Evolutionary conservation across 2,888 invertebrate genomes (phyloP).

Genomic region (Kuschelorhynchus macadamiae): DNA sequence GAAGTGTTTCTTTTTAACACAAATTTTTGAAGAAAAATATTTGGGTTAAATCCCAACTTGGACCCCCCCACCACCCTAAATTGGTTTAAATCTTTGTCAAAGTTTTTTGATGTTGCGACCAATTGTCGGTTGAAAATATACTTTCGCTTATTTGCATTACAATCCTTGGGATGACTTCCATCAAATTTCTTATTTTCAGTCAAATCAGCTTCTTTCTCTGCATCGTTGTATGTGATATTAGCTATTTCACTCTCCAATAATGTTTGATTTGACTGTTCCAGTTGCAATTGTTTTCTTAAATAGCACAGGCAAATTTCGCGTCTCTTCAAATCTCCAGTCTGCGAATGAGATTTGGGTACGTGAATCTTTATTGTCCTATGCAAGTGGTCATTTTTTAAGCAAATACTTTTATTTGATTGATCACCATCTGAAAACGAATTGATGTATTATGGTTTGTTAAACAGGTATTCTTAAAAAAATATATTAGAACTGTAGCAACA

Average conservation of each 20-base stretch:
- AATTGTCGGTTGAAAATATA: too few species aligned
- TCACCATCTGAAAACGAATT: conserved; percentile 8
- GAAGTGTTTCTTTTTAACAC: conserved; percentile 29
- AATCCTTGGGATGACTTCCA: neutral
- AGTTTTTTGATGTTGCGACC: too few species aligned
- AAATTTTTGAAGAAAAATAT: conserved; percentile 14
- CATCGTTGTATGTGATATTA: conserved; percentile 19
- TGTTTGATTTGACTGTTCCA: conserved; percentile 12
- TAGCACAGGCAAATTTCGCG: conserved; percentile 10
- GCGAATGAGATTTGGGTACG: conserved; percentile 3
- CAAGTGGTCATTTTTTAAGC: neutral
- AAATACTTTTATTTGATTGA: neutral
- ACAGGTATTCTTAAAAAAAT: too few species aligned
- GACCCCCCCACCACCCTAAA: conserved; percentile 11
- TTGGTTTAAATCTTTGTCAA: conserved; percentile 4
- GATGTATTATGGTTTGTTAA: too few species aligned
- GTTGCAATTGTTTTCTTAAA: conserved; percentile 8
- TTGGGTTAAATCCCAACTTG: conserved; percentile 6
- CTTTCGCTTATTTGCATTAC: too few species aligned
- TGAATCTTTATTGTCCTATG: neutral
- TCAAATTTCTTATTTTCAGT: neutral
- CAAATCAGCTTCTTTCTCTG: neutral
- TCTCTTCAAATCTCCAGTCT: conserved; percentile 2
- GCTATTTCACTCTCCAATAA: conserved; percentile 32
- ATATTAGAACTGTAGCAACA: too few species aligned